Evolutionary conservation across 2,888 invertebrate genomes (phyloP), one percentile per base, ranked within the genome.

Genomic region (Eudasyphora cyanicolor): DNA sequence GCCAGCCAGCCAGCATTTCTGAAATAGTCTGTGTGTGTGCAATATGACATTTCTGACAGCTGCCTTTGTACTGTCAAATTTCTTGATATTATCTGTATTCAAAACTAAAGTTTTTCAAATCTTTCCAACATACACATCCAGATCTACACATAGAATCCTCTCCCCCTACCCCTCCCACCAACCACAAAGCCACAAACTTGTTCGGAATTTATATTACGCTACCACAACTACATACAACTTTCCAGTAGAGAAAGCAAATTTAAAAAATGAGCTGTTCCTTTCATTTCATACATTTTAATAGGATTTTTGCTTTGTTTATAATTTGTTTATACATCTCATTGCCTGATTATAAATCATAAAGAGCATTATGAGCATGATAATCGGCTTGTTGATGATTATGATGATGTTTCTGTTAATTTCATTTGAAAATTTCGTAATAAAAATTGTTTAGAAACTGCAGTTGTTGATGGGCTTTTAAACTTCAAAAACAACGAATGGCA

Each of bases 51-150:
- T 76, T 81, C 67, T 80, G 84, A 81, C 84, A 84, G 84, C 84
- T 84, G 84, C 84, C 84, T 81, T 84, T 81, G 49, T 38, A 67
- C 83, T 84, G 84, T 84, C 84, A 84, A 81, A 84, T 71, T 35
- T 64, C 17, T 64, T 35, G 19, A 64, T 64, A 35, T 64, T 64
- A 19, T 38, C 64, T 38, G 62, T 64, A 64, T 38, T 64, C 19
- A 35, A 38, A 64, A 64, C 64, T 64, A 35, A 62, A 29, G 32
- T 19, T 67, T 67, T 42, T 21, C 67, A 67, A 67, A 42, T 24
- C 14, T 38, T 24, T n/a, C 3, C 19, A 42, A 60, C 60, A 60
- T 60, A 45, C 10, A 21, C 54, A 32, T 21, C 35, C n/a, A 35
- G 64, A 35, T 29, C 29, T 67, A 42, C 21, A 35, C 35, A 12